Evolutionary conservation across 2,797 vertebrate species (phyloP).

Genomic region (Taeniopygia guttata): DNA sequence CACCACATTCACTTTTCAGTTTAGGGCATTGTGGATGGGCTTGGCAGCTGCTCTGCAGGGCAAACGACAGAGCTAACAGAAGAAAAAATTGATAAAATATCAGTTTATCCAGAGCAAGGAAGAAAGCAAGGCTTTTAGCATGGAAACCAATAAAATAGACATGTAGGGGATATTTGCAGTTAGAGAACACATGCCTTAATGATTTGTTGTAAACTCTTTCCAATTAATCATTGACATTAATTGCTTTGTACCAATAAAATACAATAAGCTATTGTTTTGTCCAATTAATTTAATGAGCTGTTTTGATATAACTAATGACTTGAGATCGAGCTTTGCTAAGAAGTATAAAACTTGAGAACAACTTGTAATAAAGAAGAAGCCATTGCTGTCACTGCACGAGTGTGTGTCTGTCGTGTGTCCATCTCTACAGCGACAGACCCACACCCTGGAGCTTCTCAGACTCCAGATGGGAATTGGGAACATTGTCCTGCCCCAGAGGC

Average conservation of each 20-base stretch:
- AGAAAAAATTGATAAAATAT: background rate
- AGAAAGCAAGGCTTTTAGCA: background rate
- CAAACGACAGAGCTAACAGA: background rate
- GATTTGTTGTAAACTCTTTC: background rate
- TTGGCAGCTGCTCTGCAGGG: background rate
- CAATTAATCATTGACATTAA: too few relatives aligned
- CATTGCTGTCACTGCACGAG: too few relatives aligned
- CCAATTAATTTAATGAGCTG: too few relatives aligned
- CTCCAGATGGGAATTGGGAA: background rate
- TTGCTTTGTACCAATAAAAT: too few relatives aligned
- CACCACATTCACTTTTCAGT: accelerated
- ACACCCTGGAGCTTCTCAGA: too few relatives aligned
- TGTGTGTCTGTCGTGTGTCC: too few relatives aligned
- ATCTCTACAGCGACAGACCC: too few relatives aligned
- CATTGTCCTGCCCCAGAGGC: background rate
- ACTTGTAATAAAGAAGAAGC: too few relatives aligned
- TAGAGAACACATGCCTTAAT: background rate
- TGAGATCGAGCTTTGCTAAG: too few relatives aligned
- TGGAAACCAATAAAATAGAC: background rate
- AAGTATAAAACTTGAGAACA: too few relatives aligned
- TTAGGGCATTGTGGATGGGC: background rate
- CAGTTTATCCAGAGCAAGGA: background rate
- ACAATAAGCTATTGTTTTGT: too few relatives aligned
- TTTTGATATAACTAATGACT: too few relatives aligned
- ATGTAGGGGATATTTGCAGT: background rate